These are phyloP conservation scores for Actinopyga echinites DNA, from an alignment of 53 echinoderm and acorn worm genomes.

Conservation along the genomic window DNA sequence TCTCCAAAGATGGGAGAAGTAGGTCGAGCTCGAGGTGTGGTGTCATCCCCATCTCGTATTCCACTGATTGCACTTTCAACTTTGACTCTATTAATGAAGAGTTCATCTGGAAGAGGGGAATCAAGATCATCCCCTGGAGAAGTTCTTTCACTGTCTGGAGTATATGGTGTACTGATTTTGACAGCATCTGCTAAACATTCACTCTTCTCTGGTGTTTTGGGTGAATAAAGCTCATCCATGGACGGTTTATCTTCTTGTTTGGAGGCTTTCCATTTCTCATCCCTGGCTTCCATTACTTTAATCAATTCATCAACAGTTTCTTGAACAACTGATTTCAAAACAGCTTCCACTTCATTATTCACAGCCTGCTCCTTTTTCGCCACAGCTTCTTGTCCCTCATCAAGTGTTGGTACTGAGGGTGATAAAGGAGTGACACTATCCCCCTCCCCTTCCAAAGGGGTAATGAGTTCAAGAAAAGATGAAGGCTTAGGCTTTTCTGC, in stretches of 20 bases:
- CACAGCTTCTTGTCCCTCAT: conserved; percentile 27
- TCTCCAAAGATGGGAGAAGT: conserved; percentile 91
- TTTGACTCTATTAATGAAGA: conserved; percentile 78
- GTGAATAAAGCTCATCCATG: conserved; percentile 31
- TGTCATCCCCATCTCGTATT: conserved; percentile 62
- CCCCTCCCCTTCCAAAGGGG: neutral
- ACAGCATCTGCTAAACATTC: conserved; percentile 3
- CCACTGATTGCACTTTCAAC: conserved; percentile 67
- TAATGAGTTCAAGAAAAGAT: conserved; percentile 29
- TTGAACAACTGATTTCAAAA: conserved; percentile 62
- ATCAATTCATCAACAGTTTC: conserved; percentile 74
- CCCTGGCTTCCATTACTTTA: conserved; percentile 6
- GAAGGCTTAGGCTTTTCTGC: neutral
- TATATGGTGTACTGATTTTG: conserved; percentile 67
- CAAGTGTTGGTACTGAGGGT: neutral
- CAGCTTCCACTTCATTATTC: conserved; percentile 56
- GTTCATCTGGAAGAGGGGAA: conserved; percentile 71
- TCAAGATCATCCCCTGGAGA: conserved; percentile 60
- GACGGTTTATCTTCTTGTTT: neutral
- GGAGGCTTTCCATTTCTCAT: conserved; percentile 3
- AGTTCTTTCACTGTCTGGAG: conserved; percentile 65
- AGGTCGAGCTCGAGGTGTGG: conserved; percentile 78
- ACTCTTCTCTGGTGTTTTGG: neutral
- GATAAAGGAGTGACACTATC: neutral
- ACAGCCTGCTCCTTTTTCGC: conserved; percentile 37